Conservation (phyloP, 1,140 invertebrate genomes). For the Rhagoletis pomonella region DNA sequence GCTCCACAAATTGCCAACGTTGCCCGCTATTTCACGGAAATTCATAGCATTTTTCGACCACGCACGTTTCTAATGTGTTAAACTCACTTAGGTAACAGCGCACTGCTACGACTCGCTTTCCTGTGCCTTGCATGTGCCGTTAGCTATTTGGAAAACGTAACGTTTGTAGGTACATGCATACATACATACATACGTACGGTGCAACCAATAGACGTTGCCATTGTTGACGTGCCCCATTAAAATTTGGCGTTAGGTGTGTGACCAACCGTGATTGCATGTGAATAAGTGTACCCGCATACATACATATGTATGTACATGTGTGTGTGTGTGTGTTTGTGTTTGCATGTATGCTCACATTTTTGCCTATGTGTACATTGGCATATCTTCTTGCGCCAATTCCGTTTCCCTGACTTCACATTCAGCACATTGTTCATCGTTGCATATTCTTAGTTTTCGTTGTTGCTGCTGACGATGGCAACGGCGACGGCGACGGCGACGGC, state of each 20-base stretch:
- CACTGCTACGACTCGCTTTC: not conserved
- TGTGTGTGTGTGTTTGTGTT: too few relatives aligned
- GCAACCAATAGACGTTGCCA: not conserved
- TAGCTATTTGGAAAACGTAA: slow-evolving; percentile 3
- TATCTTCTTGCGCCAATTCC: slow-evolving; percentile 14
- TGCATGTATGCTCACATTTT: not conserved
- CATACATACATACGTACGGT: not conserved
- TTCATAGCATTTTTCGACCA: not conserved
- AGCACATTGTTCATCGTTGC: not conserved
- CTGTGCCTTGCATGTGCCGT: not conserved
- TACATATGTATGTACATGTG: not conserved
- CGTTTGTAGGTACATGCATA: too few relatives aligned
- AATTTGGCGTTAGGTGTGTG: slow-evolving; percentile 12
- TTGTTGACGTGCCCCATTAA: slow-evolving; percentile 35
- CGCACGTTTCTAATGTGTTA: slow-evolving; percentile 27
- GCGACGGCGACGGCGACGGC: not conserved
- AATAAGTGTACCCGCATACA: not conserved
- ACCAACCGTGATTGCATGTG: slow-evolving; percentile 5
- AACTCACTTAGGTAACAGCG: slow-evolving; percentile 1
- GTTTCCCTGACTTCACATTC: not conserved
- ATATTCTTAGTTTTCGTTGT: slow-evolving; percentile 16
- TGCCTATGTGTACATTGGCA: not conserved
- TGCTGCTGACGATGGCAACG: not conserved
- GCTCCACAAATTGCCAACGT: slow-evolving; percentile 16
- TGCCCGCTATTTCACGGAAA: not conserved